These are phyloP conservation scores for Trematomus bernacchii DNA, from an alignment of 2,797 vertebrate genomes.

Conservation along the genomic window DNA sequence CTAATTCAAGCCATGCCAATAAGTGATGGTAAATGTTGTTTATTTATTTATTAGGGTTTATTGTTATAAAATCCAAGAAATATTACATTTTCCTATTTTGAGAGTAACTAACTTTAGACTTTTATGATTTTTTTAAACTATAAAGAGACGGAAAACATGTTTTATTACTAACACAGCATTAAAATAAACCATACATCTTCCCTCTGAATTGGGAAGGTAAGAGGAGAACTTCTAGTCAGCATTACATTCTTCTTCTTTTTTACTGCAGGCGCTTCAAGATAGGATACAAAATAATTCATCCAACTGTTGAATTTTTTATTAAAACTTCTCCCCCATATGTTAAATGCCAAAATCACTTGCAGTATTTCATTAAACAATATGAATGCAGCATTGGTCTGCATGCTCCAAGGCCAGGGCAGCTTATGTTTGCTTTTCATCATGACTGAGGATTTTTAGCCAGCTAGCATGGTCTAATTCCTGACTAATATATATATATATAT, in stretches of 20 bases:
- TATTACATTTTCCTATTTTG: not conserved
- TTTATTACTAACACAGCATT: slow-evolving; percentile 19
- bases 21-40: not conserved
- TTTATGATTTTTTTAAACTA: not conserved
- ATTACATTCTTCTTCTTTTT: slow-evolving; percentile 36
- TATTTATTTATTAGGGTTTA: not conserved
- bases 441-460: not conserved
- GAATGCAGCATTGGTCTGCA: not conserved
- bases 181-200: slow-evolving; percentile 22
- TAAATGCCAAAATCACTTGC: slow-evolving; percentile 41
- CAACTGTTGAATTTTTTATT: slow-evolving; percentile 62
- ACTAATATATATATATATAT: not conserved
- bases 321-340: slow-evolving; percentile 56
- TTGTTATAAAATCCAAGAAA: not conserved
- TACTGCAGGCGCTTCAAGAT: slow-evolving; percentile 42
- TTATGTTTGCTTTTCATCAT: slow-evolving; percentile 9
- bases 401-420: not conserved
- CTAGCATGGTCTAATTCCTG: not conserved
- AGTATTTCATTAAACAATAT: slow-evolving; percentile 40
- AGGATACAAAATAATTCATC: slow-evolving; percentile 67
- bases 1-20: not conserved
- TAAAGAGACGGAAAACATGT: not conserved
- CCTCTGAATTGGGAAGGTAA: slow-evolving; percentile 21
- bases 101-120: not conserved
- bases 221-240: slow-evolving; percentile 45